Evolutionary conservation across 2,888 invertebrate species (phyloP).

Genomic region (Sinopyrophorus schimmeli): DNA sequence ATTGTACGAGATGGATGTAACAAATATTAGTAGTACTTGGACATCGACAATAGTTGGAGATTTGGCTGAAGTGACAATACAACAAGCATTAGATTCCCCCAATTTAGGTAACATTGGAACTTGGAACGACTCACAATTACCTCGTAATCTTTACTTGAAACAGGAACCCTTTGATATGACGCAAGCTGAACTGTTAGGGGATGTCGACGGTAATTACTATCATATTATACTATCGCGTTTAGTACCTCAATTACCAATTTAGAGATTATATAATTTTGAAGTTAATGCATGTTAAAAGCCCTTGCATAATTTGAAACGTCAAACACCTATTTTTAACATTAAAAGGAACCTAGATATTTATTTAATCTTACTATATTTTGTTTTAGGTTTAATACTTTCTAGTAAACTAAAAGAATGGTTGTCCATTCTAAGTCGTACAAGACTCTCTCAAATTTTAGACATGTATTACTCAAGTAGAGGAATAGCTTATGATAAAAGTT

Average conservation of each 20-base stretch:
- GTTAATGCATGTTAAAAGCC: too few relatives aligned
- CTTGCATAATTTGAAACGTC: too few relatives aligned
- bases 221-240: constrained; percentile 1
- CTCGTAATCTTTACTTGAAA: constrained; percentile 61
- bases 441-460: constrained; percentile 66
- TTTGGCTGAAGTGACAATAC: constrained; percentile 67
- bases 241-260: too few relatives aligned
- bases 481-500: constrained; percentile 59
- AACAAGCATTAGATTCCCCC: constrained; percentile 61
- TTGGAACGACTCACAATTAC: constrained; percentile 69
- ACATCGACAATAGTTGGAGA: constrained; percentile 66
- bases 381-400: constrained; percentile 64
- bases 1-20: constrained; percentile 23
- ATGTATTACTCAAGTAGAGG: constrained; percentile 71
- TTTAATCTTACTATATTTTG: too few relatives aligned
- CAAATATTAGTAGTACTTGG: constrained; percentile 52
- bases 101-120: constrained; percentile 60
- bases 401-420: constrained; percentile 60
- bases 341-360: too few relatives aligned
- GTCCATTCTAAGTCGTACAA: constrained; percentile 57
- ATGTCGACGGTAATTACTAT: constrained; percentile 71
- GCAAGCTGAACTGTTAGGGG: constrained; percentile 69
- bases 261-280: too few relatives aligned
- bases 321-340: too few relatives aligned
- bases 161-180: constrained; percentile 66